Base-by-base conservation (phyloP, 2,888 invertebrate species). In the Hololepta plana region DNA sequence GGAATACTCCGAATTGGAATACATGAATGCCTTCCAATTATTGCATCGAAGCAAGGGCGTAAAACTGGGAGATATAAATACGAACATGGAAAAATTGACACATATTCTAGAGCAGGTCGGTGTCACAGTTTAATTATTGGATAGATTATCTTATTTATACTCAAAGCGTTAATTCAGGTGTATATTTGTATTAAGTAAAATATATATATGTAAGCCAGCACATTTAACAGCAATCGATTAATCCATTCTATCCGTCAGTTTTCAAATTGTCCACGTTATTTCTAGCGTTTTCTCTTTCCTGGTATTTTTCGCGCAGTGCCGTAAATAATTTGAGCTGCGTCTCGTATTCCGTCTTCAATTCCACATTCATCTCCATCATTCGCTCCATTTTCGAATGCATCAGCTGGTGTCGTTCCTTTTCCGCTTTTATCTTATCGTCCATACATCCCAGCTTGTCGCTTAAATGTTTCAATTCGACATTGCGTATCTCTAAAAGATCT, bases 1-100 rank as follows among this genome's bases (percentile, higher is more conserved):
- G 0, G 76, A 81, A 49, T 90, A 85, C 55, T 75, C 79, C 0
- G 80, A 84, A 50, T 59, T 82, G 42, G 90, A 93, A 51, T 87
- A 91, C 49, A 67, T 77, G 48, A 80, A 82, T 51, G 77, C 85
- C 17, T 65, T 88, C 46, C 76, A 80, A 43, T 63, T 87, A 37
- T 77, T 69, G 45, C 80, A 64, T 43, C 72, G 64, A 49, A 66
- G 64, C 20, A 54, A 55, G 15, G 57, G 59, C 16, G 53, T 61
- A 15, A 56, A 67, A 12, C 49, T 59, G 14, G 58, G 60, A 23
- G 61, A 64, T 23, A 64, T 77, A 42, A 66, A 64, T 38, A 64
- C 65, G 29, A 72, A 80, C 41, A 64, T 88, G 37, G 73, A 77
- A 47, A 71, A 77, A 38, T 64, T 93, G 21, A 76, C 81, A 2